These are phyloP conservation scores for Elgaria multicarinata DNA, from an alignment of 2,113 vertebrate genomes.

Conservation along the genomic window DNA sequence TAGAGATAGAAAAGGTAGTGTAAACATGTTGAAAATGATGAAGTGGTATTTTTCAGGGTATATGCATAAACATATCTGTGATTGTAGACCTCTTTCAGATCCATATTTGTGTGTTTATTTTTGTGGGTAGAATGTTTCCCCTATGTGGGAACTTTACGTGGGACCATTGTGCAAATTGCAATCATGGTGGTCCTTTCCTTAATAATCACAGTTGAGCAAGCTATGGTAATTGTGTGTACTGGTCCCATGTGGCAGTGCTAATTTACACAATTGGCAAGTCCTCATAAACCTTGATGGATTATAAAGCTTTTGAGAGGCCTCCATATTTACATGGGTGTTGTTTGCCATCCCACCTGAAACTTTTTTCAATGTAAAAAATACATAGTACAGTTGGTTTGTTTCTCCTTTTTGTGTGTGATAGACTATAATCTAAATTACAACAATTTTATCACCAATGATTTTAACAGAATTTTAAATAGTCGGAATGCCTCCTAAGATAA, in stretches of 20 bases:
- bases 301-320: not conserved
- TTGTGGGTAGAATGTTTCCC: not conserved
- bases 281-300: not conserved
- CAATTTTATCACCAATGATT: not conserved
- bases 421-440: not conserved
- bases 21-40: not conserved
- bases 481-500: not conserved
- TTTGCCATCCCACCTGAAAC: not conserved
- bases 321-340: not conserved
- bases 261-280: not conserved
- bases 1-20: not conserved
- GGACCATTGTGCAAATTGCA: not conserved
- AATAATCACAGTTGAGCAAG: not conserved
- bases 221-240: not conserved
- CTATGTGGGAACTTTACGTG: not conserved
- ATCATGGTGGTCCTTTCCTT: not conserved
- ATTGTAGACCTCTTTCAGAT: not conserved
- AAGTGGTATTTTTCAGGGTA: not conserved
- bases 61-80: not conserved
- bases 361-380: not conserved
- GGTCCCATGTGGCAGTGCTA: not conserved
- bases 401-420: not conserved
- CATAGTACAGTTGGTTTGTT: not conserved
- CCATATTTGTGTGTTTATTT: not conserved
- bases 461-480: not conserved